Evolutionary conservation across 2,888 invertebrate genomes (phyloP).

Genomic region (Sympetrum striolatum): DNA sequence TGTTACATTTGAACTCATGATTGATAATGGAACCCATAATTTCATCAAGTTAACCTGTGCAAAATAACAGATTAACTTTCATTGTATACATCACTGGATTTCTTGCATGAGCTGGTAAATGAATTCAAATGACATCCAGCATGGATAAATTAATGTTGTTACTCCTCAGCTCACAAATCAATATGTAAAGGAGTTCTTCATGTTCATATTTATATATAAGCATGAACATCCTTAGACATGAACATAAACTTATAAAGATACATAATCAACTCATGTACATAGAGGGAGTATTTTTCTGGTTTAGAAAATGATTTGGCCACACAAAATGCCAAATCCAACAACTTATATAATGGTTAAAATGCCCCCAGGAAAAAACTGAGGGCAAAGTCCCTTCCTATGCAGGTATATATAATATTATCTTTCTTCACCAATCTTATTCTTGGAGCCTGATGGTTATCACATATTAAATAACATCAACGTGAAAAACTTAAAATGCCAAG

Average conservation of each 20-base stretch:
- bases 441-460: constrained; percentile 13
- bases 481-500: neutral
- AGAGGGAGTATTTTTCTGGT: constrained; percentile 24
- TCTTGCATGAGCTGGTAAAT: neutral
- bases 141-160: constrained; percentile 25
- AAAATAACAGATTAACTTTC: constrained; percentile 30
- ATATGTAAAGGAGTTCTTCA: neutral
- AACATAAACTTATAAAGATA: neutral
- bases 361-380: constrained; percentile 16
- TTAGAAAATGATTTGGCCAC: constrained; percentile 34
- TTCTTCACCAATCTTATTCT: neutral
- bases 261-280: constrained; percentile 12
- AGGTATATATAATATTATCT: neutral
- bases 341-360: neutral
- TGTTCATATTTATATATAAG: too few relatives aligned
- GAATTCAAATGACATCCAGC: constrained; percentile 27
- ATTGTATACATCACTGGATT: neutral
- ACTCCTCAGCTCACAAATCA: neutral
- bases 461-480: constrained; percentile 5
- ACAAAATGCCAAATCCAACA: constrained; percentile 41
- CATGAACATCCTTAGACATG: too few relatives aligned
- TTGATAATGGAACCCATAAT: neutral
- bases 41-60: constrained; percentile 10
- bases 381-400: neutral
- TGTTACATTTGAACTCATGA: neutral